These are phyloP conservation scores for Xestobium rufovillosum DNA, from an alignment of 2,888 invertebrate genomes.

Conservation along the genomic window DNA sequence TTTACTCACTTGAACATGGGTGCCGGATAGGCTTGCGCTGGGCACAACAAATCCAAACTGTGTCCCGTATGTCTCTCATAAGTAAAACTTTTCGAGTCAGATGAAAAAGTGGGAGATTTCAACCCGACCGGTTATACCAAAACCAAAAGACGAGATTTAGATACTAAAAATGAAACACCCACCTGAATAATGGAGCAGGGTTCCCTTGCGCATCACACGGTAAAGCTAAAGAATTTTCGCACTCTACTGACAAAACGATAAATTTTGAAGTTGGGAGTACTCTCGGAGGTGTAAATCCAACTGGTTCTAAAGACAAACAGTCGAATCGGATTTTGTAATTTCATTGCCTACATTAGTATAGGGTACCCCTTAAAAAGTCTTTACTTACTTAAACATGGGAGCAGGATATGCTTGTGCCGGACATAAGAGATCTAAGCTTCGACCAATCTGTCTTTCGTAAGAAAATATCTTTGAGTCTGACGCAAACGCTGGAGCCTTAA, in stretches of 20 bases:
- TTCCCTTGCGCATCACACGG: constrained; percentile 47
- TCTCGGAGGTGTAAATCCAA: constrained; percentile 45
- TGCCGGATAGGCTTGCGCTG: constrained; percentile 44
- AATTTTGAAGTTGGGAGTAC: constrained; percentile 40
- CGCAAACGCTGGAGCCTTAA: constrained; percentile 59
- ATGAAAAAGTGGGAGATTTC: constrained; percentile 18
- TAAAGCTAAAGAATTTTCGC: constrained; percentile 39
- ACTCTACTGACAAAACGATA: constrained; percentile 22
- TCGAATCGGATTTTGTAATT: too few species aligned
- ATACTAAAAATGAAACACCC: constrained; percentile 29
- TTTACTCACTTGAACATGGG: constrained; percentile 57
- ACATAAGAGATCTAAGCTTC: constrained; percentile 55
- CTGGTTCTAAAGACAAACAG: constrained; percentile 39
- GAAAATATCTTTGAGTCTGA: constrained; percentile 58
- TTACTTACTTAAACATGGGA: constrained; percentile 57
- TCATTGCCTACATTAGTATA: too few species aligned
- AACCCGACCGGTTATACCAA: constrained; percentile 17
- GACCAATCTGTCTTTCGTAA: constrained; percentile 30
- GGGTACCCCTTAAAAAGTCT: too few species aligned
- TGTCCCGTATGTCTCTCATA: constrained; percentile 13
- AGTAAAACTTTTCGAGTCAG: constrained; percentile 14
- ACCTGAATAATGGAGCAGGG: constrained; percentile 62
- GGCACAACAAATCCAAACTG: constrained; percentile 12
- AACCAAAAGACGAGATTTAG: constrained; percentile 2
- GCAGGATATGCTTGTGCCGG: constrained; percentile 65